Percentiles rank a stretch among this genome's conserved stretches.
These are phyloP conservation scores for Varanus salvator DNA, from an alignment of 2,113 vertebrate species.

Conservation along the genomic window DNA sequence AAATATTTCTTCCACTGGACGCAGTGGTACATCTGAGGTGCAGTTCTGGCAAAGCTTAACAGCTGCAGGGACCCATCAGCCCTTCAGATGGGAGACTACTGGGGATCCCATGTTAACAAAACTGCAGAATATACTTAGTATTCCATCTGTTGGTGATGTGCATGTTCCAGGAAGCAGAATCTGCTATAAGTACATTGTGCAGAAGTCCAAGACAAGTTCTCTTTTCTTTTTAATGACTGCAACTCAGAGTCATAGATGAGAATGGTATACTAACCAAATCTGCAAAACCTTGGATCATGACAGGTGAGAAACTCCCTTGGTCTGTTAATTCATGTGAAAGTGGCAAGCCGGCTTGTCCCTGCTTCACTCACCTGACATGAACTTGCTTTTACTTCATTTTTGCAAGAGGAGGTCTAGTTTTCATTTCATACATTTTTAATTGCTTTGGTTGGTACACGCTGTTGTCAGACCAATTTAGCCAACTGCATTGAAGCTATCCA, in stretches of 20 bases:
- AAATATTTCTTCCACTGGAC: too few species aligned
- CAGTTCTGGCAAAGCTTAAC: neutral
- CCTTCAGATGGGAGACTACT: neutral
- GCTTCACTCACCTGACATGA: neutral
- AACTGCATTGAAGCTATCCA: neutral
- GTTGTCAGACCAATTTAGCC: neutral
- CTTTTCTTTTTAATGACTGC: neutral
- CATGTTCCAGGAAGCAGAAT: neutral
- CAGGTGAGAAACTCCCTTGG: neutral
- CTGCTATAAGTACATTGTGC: neutral
- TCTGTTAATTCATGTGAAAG: neutral
- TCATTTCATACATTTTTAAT: neutral
- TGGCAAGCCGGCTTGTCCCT: neutral
- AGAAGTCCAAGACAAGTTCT: neutral
- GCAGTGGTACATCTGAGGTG: neutral
- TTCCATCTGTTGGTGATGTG: neutral
- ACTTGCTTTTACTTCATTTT: neutral
- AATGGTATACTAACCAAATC: slow-evolving; percentile 3
- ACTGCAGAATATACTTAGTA: neutral
- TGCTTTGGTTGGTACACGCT: rapidly evolving
- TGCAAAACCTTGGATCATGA: neutral
- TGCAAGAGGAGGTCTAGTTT: neutral
- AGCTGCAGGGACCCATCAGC: neutral
- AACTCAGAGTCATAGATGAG: neutral
- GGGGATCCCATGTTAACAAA: neutral